Evolutionary conservation across 2,888 invertebrate species (phyloP), one percentile per base, ranked within the genome.

Genomic region (Gymnoscelis rufifasciata): DNA sequence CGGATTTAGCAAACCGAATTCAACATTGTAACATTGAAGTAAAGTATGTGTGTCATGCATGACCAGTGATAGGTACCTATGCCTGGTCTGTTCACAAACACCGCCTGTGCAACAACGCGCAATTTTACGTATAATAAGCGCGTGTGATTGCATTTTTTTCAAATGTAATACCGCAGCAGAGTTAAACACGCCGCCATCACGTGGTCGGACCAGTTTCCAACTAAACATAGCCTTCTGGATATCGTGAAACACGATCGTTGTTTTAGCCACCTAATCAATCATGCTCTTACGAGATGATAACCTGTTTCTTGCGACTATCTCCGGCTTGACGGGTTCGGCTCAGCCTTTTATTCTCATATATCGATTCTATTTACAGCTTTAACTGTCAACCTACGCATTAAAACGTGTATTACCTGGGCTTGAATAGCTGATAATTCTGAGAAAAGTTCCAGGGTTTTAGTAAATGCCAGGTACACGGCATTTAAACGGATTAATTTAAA

Each of bases 401-500:
- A 19, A n/a, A n/a, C n/a, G n/a, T n/a, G n/a, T n/a, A n/a, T n/a
- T n/a, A 10, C 15, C 7, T 14, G 2, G 13, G 6, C 8, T 31
- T 19, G 7, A 33, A 6, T 10, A 1, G 2, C 0, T n/a, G 4
- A 2, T 19, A 8, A n/a, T 33, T 33, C 11, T 4, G 12, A 29
- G 6, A 10, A 29, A 12, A 29, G 12, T 6, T 27, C 8, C 10
- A 10, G n/a, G 29, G 11, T 26, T 33, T 38, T 43, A 5, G 4
- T 27, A 41, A 48, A 43, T 15, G 23, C 37, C 31, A 48, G 48
- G 35, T 43, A 23, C 13, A 29, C 37, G 40, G 26, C 36, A 48
- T 48, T 45, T 37, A 45, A 51, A 33, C 42, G 24, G 29, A 45
- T 48, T 46, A 38, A 47, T 24, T 41, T 30, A 40, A 47, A 51